These are phyloP conservation scores for Chloroclystis v-ata DNA, from an alignment of 2,888 invertebrate species.

Conservation along the genomic window DNA sequence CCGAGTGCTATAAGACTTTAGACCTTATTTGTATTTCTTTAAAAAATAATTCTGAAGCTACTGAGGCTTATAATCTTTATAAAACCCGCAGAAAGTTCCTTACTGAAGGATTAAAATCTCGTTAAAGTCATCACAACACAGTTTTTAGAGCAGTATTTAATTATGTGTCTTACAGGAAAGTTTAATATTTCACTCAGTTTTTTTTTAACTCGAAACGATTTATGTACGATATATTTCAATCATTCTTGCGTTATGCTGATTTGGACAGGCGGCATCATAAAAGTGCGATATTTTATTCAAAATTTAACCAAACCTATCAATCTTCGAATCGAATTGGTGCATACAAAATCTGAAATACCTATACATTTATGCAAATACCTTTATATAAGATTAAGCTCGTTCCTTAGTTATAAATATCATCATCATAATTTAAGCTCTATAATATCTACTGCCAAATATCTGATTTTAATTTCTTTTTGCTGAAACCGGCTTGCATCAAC, in stretches of 20 bases:
- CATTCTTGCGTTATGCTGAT: conserved; percentile 22
- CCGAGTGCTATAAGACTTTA: conserved; percentile 3
- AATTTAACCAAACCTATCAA: not conserved
- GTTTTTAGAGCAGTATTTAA: not conserved
- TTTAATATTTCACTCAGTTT: not conserved
- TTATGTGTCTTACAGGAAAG: not conserved
- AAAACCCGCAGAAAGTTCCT: not conserved
- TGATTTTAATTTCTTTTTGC: too few species aligned
- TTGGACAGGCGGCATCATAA: conserved; percentile 14
- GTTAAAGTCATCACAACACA: not conserved
- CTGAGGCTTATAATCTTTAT: too few species aligned
- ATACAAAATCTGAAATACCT: too few species aligned
- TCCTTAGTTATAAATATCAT: too few species aligned
- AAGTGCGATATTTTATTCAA: conserved; percentile 5
- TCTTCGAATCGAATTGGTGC: too few species aligned
- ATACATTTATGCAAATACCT: too few species aligned
- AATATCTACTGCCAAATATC: too few species aligned
- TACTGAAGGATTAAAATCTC: conserved; percentile 4
- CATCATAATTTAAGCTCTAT: too few species aligned
- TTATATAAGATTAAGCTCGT: too few species aligned
- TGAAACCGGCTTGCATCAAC: too few species aligned
- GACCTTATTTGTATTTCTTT: conserved; percentile 1
- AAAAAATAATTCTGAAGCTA: conserved; percentile 1
- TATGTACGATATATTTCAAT: too few species aligned
- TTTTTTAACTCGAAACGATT: too few species aligned